These are phyloP conservation scores for Xylocampa areola DNA, from an alignment of 2,888 invertebrate species.

Conservation along the genomic window DNA sequence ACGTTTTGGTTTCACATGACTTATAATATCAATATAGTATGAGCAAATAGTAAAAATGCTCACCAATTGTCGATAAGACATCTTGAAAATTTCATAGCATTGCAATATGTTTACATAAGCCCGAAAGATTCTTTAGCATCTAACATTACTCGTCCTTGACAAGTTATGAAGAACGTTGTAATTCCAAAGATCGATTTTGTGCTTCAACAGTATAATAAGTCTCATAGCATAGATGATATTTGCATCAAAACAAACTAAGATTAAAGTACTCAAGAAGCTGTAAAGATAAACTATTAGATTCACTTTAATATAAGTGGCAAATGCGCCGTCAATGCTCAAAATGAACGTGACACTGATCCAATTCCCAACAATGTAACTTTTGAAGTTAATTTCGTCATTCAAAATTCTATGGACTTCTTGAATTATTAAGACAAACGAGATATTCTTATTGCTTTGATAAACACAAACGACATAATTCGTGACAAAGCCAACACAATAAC, in stretches of 20 bases:
- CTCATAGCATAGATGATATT: conserved; percentile 4
- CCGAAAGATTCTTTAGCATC: conserved; percentile 8
- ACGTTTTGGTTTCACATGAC: too few species aligned
- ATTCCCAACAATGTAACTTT: neutral
- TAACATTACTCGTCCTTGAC: too few species aligned
- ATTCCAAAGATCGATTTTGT: neutral
- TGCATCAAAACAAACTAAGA: conserved; percentile 1
- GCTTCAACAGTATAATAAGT: neutral
- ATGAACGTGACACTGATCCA: neutral
- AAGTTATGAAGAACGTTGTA: too few species aligned
- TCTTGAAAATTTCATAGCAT: too few species aligned
- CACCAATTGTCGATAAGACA: too few species aligned
- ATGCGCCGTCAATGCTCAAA: too few species aligned
- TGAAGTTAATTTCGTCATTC: neutral
- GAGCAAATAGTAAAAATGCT: too few species aligned
- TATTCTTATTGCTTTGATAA: neutral
- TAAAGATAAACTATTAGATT: too few species aligned
- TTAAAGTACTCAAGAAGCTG: neutral
- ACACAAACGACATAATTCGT: neutral
- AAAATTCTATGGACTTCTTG: conserved; percentile 15
- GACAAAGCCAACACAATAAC: neutral
- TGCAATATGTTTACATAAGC: neutral
- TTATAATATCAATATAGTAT: too few species aligned
- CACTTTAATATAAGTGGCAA: too few species aligned
- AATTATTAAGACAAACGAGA: conserved; percentile 16